Percentiles rank a stretch among this genome's conserved stretches.
These are phyloP conservation scores for Tenodera sinensis DNA, from an alignment of 2,888 invertebrate species.

Conservation along the genomic window DNA sequence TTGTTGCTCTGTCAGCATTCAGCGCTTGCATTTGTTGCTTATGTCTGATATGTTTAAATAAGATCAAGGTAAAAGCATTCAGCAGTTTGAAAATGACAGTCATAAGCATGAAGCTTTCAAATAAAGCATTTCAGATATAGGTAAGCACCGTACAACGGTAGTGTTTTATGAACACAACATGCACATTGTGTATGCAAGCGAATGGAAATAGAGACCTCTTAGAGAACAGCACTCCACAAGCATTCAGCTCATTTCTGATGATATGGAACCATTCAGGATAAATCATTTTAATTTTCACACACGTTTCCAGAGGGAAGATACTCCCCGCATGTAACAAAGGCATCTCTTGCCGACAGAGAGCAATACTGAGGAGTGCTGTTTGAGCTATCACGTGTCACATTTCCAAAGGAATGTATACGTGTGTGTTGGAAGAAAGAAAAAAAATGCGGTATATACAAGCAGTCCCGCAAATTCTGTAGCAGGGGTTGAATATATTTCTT, in stretches of 20 bases:
- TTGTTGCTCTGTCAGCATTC: too few relatives aligned
- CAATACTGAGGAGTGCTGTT: background rate
- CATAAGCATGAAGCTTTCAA: too few relatives aligned
- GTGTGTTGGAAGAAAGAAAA: background rate
- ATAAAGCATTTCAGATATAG: too few relatives aligned
- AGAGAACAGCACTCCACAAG: background rate
- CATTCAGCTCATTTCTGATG: background rate
- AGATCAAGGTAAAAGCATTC: too few relatives aligned
- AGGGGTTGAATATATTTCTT: too few relatives aligned
- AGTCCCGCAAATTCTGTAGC: background rate
- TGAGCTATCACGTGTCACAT: background rate
- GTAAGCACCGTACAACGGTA: background rate
- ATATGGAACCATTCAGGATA: background rate
- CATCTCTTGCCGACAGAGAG: background rate
- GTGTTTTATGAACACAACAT: background rate
- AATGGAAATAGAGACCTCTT: background rate
- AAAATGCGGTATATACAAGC: background rate
- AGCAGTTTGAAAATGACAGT: too few relatives aligned
- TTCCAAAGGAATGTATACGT: background rate
- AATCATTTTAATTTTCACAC: conserved; percentile 8
- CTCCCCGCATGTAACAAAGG: background rate
- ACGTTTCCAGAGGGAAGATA: background rate
- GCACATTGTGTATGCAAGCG: background rate
- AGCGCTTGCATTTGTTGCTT: too few relatives aligned
- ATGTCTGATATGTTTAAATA: too few relatives aligned